Conservation (phyloP, 2,113 vertebrate genomes). For the Anarrhichthys ocellatus region DNA sequence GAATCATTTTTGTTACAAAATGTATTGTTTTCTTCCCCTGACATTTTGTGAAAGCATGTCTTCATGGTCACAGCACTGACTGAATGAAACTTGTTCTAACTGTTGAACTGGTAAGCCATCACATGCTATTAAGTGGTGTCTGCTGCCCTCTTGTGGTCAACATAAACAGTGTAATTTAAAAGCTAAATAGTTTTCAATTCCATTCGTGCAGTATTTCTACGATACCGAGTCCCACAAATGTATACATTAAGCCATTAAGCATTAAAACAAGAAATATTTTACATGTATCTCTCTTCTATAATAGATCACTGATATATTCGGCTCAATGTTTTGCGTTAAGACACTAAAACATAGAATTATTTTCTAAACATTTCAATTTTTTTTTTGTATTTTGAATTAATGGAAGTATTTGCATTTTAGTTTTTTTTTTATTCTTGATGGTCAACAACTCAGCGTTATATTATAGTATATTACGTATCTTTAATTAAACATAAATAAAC, state of each 20-base stretch:
- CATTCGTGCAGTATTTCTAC: neutral
- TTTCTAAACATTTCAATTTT: neutral
- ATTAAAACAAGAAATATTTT: neutral
- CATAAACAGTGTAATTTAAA: neutral
- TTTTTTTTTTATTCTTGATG: neutral
- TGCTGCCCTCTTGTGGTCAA: slow-evolving; percentile 79
- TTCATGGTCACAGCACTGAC: slow-evolving; percentile 47
- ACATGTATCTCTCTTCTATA: neutral
- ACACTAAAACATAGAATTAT: neutral
- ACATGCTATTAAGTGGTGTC: slow-evolving; percentile 75
- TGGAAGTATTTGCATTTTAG: neutral
- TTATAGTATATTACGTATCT: neutral
- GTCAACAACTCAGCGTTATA: neutral
- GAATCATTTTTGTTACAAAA: slow-evolving; percentile 40
- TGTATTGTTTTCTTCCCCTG: slow-evolving; percentile 42
- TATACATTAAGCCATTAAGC: neutral
- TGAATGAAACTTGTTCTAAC: slow-evolving; percentile 34
- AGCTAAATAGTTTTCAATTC: neutral
- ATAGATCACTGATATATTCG: neutral
- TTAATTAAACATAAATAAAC: neutral
- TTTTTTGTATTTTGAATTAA: neutral
- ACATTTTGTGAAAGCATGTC: slow-evolving; percentile 51
- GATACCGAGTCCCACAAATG: neutral
- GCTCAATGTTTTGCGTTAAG: neutral
- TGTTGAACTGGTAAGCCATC: neutral